These are phyloP conservation scores for Prochilodus magdalenae DNA, from an alignment of 2,113 vertebrate genomes.

Conservation along the genomic window DNA sequence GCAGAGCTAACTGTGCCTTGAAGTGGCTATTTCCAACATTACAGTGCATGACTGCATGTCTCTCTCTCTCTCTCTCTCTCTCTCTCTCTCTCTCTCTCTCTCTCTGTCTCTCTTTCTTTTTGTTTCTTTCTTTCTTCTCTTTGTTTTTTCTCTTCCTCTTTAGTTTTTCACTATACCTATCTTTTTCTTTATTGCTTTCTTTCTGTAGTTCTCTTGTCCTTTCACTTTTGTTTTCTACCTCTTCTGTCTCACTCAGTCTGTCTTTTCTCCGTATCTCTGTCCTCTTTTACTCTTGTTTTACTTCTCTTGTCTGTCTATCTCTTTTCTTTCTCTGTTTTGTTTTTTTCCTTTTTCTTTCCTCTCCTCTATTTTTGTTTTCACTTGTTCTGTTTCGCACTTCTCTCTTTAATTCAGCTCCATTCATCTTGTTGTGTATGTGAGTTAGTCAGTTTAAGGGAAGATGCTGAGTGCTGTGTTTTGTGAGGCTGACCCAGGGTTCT, in stretches of 20 bases:
- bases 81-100: not conserved
- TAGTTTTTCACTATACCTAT: not conserved
- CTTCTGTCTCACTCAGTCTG: not conserved
- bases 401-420: conserved; percentile 12
- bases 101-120: not conserved
- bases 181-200: not conserved
- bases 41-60: not conserved
- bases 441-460: not conserved
- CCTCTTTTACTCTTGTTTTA: not conserved
- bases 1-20: not conserved
- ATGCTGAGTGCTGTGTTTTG: not conserved
- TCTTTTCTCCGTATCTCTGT: not conserved
- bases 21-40: not conserved
- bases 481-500: not conserved
- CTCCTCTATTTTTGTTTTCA: not conserved
- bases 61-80: not conserved
- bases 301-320: not conserved
- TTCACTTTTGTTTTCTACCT: too few relatives aligned
- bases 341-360: not conserved
- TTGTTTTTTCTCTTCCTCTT: not conserved
- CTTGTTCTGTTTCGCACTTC: not conserved
- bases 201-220: not conserved
- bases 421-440: not conserved
- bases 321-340: not conserved
- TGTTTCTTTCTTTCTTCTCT: not conserved